Base-by-base conservation (phyloP, 2,113 vertebrate species). In the Excalfactoria chinensis region DNA sequence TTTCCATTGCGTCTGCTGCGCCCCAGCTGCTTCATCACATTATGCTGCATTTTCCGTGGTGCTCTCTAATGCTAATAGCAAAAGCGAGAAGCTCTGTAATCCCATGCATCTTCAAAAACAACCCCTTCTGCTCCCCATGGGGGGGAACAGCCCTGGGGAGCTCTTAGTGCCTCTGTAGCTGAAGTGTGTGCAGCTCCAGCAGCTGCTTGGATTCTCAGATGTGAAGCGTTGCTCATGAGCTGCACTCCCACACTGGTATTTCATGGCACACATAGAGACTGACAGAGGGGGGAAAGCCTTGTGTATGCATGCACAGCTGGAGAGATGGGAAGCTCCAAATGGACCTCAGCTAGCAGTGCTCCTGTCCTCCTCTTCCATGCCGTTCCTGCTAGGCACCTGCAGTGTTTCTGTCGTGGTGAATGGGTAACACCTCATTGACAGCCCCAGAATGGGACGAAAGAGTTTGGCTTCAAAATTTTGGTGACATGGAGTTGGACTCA, bases 1-100 rank as follows among this genome's bases (percentile, higher is more conserved):
- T 78, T 90, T 67, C 70, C 63, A 3, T 67, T 74, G 69, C 22
- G 23, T 84, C 92, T 93, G 84, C 93, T 72, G 67, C 2, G 67
- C 30, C 74, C 70, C 86, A 89, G 86, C 84, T 93, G 90, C 86
- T 89, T 64, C 49, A 9, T 66, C 81, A 49, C 71, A 43, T 92
- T 25, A 10, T 2, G 1, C 32, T 11, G 63, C 22, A 2, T 71
- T 86, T 92, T 34, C 58, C 73, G 28, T 69, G 56, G 66, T 46
- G 35, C 51, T 88, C 90, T 84, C n/a, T 41, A 13, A 1, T 1
- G 63, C 90, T 69, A 62, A 60, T 44, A 34, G 64, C 69, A 58
- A 44, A 92, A 72, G 63, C 11, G 74, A 86, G 92, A 26, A 69
- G 37, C 59, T 94, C 67, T 9, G 3, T 43, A 11, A 17, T 82